Evolutionary conservation across 1,140 invertebrate species (phyloP).

Genomic region (Tetragonula clypearis): DNA sequence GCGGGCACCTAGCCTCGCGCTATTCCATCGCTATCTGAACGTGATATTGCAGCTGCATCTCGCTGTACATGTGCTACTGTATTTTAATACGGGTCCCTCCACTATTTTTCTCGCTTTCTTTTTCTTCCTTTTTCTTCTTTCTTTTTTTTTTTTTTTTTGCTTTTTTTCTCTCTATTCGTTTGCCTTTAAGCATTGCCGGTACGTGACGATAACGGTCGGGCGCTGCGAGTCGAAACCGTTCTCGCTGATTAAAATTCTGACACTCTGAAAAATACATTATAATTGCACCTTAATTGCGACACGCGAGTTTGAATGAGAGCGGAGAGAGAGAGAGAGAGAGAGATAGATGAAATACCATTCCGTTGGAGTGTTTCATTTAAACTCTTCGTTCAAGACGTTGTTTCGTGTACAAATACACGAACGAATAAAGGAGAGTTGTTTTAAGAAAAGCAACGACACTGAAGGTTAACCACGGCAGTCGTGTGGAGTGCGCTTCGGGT

Average conservation of each 20-base stretch:
- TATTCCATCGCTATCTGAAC: conserved; percentile 6
- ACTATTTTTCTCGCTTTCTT: neutral
- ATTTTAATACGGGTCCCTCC: conserved; percentile 32
- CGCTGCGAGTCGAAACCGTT: neutral
- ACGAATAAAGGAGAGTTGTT: neutral
- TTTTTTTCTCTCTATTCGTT: neutral
- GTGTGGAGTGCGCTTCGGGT: neutral
- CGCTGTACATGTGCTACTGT: conserved; percentile 7
- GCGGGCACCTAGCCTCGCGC: neutral
- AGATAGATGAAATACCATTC: neutral
- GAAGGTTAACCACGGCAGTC: neutral
- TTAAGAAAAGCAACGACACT: conserved; percentile 24
- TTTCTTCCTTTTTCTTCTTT: neutral
- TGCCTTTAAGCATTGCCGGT: conserved; percentile 4
- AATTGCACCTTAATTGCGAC: conserved; percentile 34
- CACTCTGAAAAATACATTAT: conserved; percentile 19
- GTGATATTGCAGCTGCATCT: conserved; percentile 18
- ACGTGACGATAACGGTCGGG: conserved; percentile 16
- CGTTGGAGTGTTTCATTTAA: conserved; percentile 4
- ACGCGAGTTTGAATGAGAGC: neutral
- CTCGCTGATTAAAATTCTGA: conserved; percentile 30
- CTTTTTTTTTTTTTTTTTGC: too few relatives aligned
- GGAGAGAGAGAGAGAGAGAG: neutral
- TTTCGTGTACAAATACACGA: conserved; percentile 6
- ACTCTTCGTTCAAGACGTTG: neutral